A percentile compares a stretch with the other conserved stretches of the same genome.
Conservation (phyloP, 1,140 invertebrate species). For the Megalonaias nervosa region DNA sequence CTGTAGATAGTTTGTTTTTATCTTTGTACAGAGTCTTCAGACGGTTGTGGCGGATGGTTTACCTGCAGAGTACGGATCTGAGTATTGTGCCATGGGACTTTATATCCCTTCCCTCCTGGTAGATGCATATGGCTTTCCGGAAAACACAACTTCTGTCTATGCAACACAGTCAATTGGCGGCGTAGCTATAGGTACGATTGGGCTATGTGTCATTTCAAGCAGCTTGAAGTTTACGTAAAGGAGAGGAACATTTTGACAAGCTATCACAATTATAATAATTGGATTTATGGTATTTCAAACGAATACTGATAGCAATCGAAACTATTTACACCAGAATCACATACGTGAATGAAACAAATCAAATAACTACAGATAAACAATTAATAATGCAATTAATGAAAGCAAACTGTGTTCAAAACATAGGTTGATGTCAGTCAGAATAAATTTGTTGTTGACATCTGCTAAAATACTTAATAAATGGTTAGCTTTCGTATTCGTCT, state of each 20-base stretch:
- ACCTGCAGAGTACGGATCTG: slow-evolving; percentile 40
- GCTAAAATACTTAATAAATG: too few relatives aligned
- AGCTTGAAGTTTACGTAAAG: neutral
- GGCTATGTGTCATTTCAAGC: neutral
- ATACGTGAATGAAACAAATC: neutral
- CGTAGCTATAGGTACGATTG: slow-evolving; percentile 20
- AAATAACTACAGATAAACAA: neutral
- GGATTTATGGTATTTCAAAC: neutral
- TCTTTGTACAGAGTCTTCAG: slow-evolving; percentile 35
- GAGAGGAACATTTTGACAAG: neutral
- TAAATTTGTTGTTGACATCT: too few relatives aligned
- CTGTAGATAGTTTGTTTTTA: neutral
- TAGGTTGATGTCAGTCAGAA: too few relatives aligned
- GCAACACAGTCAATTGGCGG: slow-evolving; percentile 32
- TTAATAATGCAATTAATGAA: too few relatives aligned
- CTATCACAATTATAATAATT: neutral
- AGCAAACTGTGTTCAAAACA: too few relatives aligned
- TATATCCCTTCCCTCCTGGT: slow-evolving; percentile 51
- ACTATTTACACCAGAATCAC: neutral
- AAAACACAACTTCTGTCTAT: slow-evolving; percentile 39
- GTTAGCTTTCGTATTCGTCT: too few relatives aligned
- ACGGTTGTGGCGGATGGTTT: slow-evolving; percentile 37
- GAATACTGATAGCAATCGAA: neutral
- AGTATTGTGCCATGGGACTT: slow-evolving; percentile 53
- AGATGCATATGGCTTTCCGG: slow-evolving; percentile 42